These are phyloP conservation scores for Gadopsis marmoratus DNA, from an alignment of 2,797 vertebrate genomes.

Conservation along the genomic window DNA sequence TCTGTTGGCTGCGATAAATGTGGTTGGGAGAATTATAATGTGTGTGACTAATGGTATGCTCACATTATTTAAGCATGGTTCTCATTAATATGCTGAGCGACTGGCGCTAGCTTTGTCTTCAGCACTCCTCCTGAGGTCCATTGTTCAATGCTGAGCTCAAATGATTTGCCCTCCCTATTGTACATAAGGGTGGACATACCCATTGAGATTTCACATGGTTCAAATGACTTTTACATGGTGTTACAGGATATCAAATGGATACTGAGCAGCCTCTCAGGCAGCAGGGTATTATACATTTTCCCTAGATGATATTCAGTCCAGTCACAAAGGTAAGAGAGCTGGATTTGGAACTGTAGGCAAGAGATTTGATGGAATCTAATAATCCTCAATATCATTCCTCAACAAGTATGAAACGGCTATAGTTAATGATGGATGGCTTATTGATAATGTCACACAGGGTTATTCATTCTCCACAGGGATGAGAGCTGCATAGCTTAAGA, in stretches of 20 bases:
- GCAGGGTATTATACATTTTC: constrained; percentile 35
- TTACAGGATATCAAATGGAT: constrained; percentile 56
- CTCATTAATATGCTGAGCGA: constrained; percentile 74
- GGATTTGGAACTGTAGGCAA: constrained; percentile 32
- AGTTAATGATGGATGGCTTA: constrained; percentile 51
- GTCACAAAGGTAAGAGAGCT: constrained; percentile 35
- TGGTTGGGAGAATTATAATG: constrained; percentile 67
- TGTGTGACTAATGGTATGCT: constrained; percentile 69
- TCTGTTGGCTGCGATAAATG: constrained; percentile 64
- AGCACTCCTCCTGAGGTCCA: constrained; percentile 48
- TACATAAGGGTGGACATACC: constrained; percentile 50
- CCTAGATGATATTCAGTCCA: constrained; percentile 42
- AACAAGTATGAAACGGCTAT: constrained; percentile 14
- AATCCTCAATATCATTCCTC: constrained; percentile 34
- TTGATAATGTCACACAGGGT: constrained; percentile 35
- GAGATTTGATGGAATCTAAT: constrained; percentile 54
- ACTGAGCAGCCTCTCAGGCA: constrained; percentile 26
- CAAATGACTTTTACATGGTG: constrained; percentile 55
- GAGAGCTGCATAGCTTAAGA: constrained; percentile 21
- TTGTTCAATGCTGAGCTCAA: constrained; percentile 48
- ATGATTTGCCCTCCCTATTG: constrained; percentile 41
- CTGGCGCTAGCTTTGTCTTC: constrained; percentile 56
- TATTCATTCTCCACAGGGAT: constrained; percentile 34
- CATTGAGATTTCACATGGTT: constrained; percentile 54
- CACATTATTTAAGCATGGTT: constrained; percentile 61